Percentiles rank a stretch among this genome's conserved stretches.
Conservation (phyloP, 2,888 invertebrate genomes). For the Archaeoteleia sp. region DNA sequence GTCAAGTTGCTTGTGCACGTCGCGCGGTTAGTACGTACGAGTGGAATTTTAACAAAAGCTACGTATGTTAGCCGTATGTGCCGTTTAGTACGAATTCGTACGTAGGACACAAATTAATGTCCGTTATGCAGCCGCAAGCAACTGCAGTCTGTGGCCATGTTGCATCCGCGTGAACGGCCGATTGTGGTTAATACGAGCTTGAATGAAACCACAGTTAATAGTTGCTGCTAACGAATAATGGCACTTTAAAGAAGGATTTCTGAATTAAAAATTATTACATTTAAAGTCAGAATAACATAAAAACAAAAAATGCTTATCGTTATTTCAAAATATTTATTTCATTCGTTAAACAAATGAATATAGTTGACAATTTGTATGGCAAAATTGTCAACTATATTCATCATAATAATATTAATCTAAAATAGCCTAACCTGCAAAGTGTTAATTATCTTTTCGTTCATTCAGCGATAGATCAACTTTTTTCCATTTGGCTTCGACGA, state of each 20-base stretch:
- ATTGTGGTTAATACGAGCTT: conserved; percentile 22
- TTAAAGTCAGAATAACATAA: no score
- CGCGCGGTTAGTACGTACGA: not conserved
- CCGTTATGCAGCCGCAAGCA: conserved; percentile 3
- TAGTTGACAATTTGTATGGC: no score
- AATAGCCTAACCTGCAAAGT: no score
- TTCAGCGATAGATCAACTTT: no score
- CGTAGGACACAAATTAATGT: conserved; percentile 22
- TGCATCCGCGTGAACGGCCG: conserved; percentile 8
- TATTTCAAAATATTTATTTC: no score
- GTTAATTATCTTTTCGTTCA: no score
- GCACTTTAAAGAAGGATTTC: not conserved
- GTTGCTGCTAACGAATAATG: not conserved
- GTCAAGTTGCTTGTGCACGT: conserved; percentile 3
- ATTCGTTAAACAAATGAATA: no score
- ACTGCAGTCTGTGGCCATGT: conserved; percentile 1
- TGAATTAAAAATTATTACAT: no score
- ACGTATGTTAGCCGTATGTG: conserved; percentile 9
- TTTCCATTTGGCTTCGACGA: not conserved
- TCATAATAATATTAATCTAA: no score
- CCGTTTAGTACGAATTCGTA: not conserved
- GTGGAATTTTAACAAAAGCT: conserved; percentile 20
- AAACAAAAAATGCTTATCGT: no score
- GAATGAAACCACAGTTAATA: conserved; percentile 11
- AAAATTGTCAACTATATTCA: no score